phyloP scores from a whole-genome alignment of 2,888 invertebrate genomes.

The Isotomurus palustris region DNA sequence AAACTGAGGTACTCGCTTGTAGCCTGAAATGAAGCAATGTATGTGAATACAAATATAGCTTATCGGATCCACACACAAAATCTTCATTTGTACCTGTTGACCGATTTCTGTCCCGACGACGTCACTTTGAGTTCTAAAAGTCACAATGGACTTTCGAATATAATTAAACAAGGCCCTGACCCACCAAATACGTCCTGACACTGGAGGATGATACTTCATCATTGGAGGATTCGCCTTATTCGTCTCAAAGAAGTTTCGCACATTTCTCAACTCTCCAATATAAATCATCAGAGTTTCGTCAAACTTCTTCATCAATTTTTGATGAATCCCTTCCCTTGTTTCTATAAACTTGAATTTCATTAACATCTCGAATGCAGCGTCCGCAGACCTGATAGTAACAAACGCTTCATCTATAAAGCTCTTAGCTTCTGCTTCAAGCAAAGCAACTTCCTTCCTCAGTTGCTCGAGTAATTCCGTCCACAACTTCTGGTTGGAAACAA shows the following conservation, averaged over 20 bases:
- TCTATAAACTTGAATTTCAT: conserved; percentile 74
- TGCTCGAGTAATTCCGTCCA: conserved; percentile 78
- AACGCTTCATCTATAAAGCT: conserved; percentile 82
- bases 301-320: conserved; percentile 72
- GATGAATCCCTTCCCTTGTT: conserved; percentile 67
- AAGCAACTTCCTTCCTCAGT: conserved; percentile 68
- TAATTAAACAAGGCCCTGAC: conserved; percentile 70
- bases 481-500: conserved; percentile 69
- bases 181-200: conserved; percentile 84
- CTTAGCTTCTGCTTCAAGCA: conserved; percentile 75
- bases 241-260: conserved; percentile 63
- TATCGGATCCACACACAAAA: too few species aligned
- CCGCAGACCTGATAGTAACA: conserved; percentile 66
- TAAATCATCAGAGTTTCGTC: conserved; percentile 80
- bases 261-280: conserved; percentile 69
- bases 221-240: conserved; percentile 60
- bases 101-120: conserved; percentile 66
- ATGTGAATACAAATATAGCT: too few species aligned
- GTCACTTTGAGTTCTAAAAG: conserved; percentile 71
- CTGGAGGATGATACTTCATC: conserved; percentile 69
- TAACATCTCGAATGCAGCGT: conserved; percentile 73
- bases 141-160: conserved; percentile 73
- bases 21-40: conserved; percentile 52
- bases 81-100: conserved; percentile 57
- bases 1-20: conserved; percentile 73